These are phyloP conservation scores for Ips typographus DNA, from an alignment of 1,140 invertebrate genomes.

Conservation along the genomic window DNA sequence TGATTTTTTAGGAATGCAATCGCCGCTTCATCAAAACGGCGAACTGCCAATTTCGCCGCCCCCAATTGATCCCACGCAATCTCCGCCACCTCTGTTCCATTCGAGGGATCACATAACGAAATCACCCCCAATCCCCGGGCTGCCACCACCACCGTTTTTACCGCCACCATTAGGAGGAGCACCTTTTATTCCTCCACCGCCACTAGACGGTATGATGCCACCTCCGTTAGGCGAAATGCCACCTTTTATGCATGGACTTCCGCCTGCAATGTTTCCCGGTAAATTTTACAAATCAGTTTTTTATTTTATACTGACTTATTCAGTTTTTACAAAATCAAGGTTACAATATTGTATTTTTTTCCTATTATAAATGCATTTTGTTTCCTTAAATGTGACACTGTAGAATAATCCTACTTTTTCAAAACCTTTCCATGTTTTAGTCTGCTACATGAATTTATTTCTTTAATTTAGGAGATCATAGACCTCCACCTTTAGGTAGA, in stretches of 20 bases:
- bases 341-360: neutral
- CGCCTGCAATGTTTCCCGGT: slow-evolving; percentile 54
- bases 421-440: too few relatives aligned
- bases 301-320: neutral
- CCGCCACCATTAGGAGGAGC: slow-evolving; percentile 42
- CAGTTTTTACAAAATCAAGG: too few relatives aligned
- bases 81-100: slow-evolving; percentile 52
- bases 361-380: neutral
- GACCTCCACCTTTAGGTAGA: slow-evolving; percentile 64
- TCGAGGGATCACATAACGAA: slow-evolving; percentile 54
- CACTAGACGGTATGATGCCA: slow-evolving; percentile 45
- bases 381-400: too few relatives aligned
- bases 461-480: slow-evolving; percentile 50
- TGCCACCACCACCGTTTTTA: slow-evolving; percentile 47
- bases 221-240: slow-evolving; percentile 44
- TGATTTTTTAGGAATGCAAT: slow-evolving; percentile 43
- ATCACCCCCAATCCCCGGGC: slow-evolving; percentile 55
- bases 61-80: slow-evolving; percentile 54
- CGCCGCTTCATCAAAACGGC: slow-evolving; percentile 49
- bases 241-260: slow-evolving; percentile 50
- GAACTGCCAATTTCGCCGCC: slow-evolving; percentile 45
- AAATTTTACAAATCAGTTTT: neutral
- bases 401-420: too few relatives aligned
- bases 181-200: slow-evolving; percentile 53
- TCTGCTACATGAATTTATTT: too few relatives aligned